A percentile compares a stretch with the other conserved stretches of the same genome.
phyloP scores from a whole-genome alignment of 2,113 vertebrate species.

The Coregonus clupeaformis region DNA sequence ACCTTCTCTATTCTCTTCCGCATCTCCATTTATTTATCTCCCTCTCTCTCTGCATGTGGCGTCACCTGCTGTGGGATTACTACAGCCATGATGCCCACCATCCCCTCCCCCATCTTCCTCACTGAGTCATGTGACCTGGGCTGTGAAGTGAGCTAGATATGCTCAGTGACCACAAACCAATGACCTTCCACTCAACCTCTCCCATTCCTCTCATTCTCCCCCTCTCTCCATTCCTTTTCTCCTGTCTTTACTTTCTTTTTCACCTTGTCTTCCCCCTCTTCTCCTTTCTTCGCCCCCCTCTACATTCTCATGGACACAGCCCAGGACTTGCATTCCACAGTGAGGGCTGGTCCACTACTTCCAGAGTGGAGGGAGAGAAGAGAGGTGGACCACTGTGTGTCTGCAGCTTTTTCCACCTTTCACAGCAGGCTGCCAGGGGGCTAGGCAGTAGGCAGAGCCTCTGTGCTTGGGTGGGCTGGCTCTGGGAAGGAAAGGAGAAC shows the following conservation, averaged over 20 bases:
- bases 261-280: background rate
- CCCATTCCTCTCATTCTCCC: background rate
- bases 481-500: slow-evolving; percentile 1
- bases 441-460: background rate
- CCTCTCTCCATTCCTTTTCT: background rate
- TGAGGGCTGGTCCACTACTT: background rate
- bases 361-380: background rate
- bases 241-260: background rate
- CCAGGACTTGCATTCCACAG: slow-evolving; percentile 7
- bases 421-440: background rate
- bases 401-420: slow-evolving; percentile 7
- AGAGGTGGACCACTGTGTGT: background rate
- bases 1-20: background rate
- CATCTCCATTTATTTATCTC: background rate
- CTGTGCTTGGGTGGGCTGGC: background rate
- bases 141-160: background rate
- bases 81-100: slow-evolving; percentile 18
- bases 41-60: slow-evolving; percentile 17
- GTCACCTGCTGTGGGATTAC: slow-evolving; percentile 43
- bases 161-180: background rate
- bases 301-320: background rate
- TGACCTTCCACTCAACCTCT: background rate
- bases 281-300: no score
- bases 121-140: slow-evolving; percentile 13
- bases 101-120: background rate